Conservation (phyloP, 2,797 vertebrate species). For the Columba guinea region DNA sequence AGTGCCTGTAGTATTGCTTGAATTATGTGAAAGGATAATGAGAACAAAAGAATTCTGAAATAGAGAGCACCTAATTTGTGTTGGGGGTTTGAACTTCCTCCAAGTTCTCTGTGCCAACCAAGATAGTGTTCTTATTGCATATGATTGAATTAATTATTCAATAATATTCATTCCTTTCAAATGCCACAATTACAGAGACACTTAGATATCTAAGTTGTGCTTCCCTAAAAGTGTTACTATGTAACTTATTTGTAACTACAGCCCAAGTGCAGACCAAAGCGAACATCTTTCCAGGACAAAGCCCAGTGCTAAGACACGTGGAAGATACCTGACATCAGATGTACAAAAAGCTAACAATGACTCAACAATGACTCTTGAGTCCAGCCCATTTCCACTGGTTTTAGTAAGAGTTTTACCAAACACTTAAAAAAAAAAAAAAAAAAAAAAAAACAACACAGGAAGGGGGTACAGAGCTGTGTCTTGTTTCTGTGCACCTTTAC, state of each 20-base stretch:
- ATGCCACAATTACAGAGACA: not conserved
- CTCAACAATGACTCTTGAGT: not conserved
- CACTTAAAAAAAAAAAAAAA: not conserved
- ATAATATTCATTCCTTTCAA: not conserved
- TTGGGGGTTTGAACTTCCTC: not conserved
- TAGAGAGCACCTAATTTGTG: not conserved
- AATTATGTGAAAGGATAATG: not conserved
- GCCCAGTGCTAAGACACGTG: not conserved
- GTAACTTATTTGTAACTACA: not conserved
- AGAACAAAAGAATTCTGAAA: not conserved
- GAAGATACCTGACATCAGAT: not conserved
- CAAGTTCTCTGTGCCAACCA: not conserved
- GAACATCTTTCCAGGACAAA: not conserved
- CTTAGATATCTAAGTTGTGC: not conserved
- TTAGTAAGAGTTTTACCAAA: not conserved
- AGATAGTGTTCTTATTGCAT: not conserved
- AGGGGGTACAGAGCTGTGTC: not conserved
- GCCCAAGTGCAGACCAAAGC: not conserved
- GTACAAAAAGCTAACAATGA: not conserved
- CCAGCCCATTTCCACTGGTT: not conserved
- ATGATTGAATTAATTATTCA: not conserved
- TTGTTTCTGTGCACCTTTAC: not conserved
- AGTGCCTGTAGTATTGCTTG: not conserved
- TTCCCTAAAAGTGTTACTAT: not conserved
- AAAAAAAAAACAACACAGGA: not conserved